Percentiles rank a stretch among this genome's conserved stretches.
phyloP scores from a whole-genome alignment of 2,888 invertebrate species.

The Lucinisca nassula region DNA sequence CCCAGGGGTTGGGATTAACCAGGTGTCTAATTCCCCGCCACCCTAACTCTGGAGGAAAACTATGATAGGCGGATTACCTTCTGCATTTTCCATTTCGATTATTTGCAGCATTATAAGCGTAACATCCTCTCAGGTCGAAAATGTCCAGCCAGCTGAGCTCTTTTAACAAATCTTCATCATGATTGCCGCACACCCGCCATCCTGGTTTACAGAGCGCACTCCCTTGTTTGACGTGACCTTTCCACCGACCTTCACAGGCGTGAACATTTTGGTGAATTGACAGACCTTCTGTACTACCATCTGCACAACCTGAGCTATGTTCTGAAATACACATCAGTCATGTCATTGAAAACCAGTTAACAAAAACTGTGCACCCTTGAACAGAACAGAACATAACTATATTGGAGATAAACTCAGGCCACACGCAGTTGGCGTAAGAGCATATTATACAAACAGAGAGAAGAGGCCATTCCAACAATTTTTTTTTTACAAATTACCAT shows the following conservation, averaged over 20 bases:
- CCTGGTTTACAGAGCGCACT: conserved; percentile 84
- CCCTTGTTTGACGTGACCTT: conserved; percentile 86
- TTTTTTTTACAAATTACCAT: too few relatives aligned
- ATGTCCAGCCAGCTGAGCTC: conserved; percentile 85
- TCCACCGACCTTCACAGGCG: conserved; percentile 85
- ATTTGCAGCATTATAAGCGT: conserved; percentile 87
- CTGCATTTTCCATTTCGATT: conserved; percentile 80
- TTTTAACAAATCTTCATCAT: conserved; percentile 77
- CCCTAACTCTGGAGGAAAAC: too few relatives aligned
- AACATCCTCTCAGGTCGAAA: conserved; percentile 84
- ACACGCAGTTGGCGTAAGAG: too few relatives aligned
- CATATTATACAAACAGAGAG: too few relatives aligned
- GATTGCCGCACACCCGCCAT: conserved; percentile 85
- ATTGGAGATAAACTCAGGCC: too few relatives aligned
- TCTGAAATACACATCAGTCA: conserved; percentile 69
- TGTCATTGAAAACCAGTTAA: too few relatives aligned
- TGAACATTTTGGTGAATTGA: conserved; percentile 82
- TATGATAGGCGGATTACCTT: conserved; percentile 71
- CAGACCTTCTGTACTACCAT: conserved; percentile 85
- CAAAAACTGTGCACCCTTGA: too few relatives aligned
- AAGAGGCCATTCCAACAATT: too few relatives aligned
- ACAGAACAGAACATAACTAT: too few relatives aligned
- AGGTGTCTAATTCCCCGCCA: too few relatives aligned
- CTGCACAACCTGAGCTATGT: conserved; percentile 85
- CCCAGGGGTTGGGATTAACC: too few relatives aligned